A percentile compares a stretch with the other conserved stretches of the same genome.
Evolutionary conservation across 2,888 invertebrate species (phyloP).

Genomic region (Polyploca ridens): DNA sequence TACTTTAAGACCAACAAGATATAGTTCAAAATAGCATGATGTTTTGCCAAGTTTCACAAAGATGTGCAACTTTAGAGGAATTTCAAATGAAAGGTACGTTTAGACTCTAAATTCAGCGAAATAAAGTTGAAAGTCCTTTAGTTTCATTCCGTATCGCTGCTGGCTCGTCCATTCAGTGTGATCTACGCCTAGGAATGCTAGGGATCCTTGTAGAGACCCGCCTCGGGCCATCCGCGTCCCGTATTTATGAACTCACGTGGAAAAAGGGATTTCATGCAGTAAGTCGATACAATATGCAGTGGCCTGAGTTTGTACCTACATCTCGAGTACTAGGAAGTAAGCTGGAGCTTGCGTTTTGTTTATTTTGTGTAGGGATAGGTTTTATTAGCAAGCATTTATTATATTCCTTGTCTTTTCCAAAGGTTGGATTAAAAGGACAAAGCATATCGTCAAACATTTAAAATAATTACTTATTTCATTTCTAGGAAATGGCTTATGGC

Average conservation of each 20-base stretch:
- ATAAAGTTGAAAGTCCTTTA: not conserved
- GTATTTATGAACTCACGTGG: constrained; percentile 46
- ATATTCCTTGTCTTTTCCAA: too few species aligned
- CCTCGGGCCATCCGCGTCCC: constrained; percentile 30
- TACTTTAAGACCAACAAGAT: not conserved
- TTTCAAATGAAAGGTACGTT: not conserved
- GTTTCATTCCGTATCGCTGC: not conserved
- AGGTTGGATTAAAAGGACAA: too few species aligned
- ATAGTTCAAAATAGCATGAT: not conserved
- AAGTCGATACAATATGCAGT: constrained; percentile 36
- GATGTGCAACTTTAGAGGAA: not conserved
- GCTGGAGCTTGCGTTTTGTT: constrained; percentile 21
- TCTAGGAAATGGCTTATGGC: too few species aligned
- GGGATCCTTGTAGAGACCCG: constrained; percentile 28
- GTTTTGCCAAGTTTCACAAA: not conserved
- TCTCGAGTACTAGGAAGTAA: constrained; percentile 20
- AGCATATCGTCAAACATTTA: too few species aligned
- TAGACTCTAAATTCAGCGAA: not conserved
- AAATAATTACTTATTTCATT: too few species aligned
- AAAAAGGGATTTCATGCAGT: constrained; percentile 48
- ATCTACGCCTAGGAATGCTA: constrained; percentile 18
- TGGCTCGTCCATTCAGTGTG: not conserved
- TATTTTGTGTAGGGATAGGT: constrained; percentile 17
- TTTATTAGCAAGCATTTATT: not conserved
- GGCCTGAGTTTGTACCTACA: constrained; percentile 20